Conservation (phyloP, 2,888 invertebrate species). For the Acrobasis repandana region DNA sequence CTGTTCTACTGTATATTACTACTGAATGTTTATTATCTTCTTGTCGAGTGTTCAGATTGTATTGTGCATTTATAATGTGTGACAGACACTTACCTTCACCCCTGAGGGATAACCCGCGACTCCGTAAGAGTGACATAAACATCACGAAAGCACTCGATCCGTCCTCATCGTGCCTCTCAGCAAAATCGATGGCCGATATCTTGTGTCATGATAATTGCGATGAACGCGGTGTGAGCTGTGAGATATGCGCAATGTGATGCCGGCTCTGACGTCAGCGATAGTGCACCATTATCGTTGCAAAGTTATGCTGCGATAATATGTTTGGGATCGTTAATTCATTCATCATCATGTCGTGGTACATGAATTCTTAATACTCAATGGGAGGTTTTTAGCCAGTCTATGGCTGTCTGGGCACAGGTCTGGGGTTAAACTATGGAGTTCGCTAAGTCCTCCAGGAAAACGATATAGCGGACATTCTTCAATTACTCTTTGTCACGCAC, state of each 20-base stretch:
- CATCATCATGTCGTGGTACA: too few species aligned
- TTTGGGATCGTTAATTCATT: background rate
- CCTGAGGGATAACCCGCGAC: too few species aligned
- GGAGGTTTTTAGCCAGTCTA: too few species aligned
- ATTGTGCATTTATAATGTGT: background rate
- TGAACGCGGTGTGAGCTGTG: background rate
- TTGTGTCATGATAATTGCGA: background rate
- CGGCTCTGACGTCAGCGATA: background rate
- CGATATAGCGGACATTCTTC: too few species aligned
- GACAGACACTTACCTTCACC: background rate
- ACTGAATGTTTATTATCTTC: too few species aligned
- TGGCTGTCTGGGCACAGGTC: too few species aligned
- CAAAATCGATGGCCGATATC: background rate
- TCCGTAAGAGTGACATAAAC: background rate
- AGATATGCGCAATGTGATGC: background rate
- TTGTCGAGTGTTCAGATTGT: background rate
- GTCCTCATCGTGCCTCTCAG: background rate
- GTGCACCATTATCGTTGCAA: background rate
- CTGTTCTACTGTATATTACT: too few species aligned
- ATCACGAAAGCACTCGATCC: background rate
- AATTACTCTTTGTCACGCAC: slow-evolving; percentile 1
- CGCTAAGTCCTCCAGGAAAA: too few species aligned
- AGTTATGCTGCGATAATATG: background rate
- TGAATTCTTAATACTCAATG: too few species aligned
- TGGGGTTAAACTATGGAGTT: too few species aligned